These are phyloP conservation scores for Harpalus rubripes DNA, from an alignment of 2,888 invertebrate species.

Conservation along the genomic window DNA sequence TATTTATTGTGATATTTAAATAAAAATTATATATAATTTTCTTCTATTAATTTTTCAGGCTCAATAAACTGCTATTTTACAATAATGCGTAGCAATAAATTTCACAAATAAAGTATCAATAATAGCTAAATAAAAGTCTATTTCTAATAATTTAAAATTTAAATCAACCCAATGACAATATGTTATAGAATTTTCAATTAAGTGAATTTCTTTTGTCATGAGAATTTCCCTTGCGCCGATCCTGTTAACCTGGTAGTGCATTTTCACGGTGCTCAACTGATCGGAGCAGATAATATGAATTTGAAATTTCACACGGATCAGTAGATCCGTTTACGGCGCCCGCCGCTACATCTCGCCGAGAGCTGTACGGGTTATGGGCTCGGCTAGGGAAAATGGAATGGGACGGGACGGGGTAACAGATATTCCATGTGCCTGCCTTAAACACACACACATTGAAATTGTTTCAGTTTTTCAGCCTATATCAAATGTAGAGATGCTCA, in stretches of 20 bases:
- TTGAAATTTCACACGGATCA: slow-evolving; percentile 64
- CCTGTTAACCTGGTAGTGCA: slow-evolving; percentile 43
- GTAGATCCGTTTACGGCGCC: slow-evolving; percentile 57
- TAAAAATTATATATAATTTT: background rate
- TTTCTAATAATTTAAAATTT: background rate
- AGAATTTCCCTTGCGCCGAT: background rate
- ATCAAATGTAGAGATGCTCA: slow-evolving; percentile 27
- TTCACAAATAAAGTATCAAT: background rate
- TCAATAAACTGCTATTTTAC: background rate
- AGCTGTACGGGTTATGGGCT: slow-evolving; percentile 15
- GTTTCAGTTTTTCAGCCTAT: slow-evolving; percentile 12
- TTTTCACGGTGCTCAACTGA: slow-evolving; percentile 53
- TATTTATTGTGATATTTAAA: background rate
- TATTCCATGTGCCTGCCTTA: background rate
- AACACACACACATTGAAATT: background rate
- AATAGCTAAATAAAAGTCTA: background rate
- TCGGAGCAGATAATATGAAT: slow-evolving; percentile 62
- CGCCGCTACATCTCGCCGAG: slow-evolving; percentile 12
- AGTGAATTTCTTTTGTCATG: background rate
- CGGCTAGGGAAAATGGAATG: slow-evolving; percentile 16
- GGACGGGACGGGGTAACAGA: background rate
- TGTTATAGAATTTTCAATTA: background rate
- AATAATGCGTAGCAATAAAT: background rate
- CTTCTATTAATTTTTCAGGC: background rate
- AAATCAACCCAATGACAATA: background rate